Conservation (phyloP, 2,888 invertebrate species). For the Mantis religiosa region DNA sequence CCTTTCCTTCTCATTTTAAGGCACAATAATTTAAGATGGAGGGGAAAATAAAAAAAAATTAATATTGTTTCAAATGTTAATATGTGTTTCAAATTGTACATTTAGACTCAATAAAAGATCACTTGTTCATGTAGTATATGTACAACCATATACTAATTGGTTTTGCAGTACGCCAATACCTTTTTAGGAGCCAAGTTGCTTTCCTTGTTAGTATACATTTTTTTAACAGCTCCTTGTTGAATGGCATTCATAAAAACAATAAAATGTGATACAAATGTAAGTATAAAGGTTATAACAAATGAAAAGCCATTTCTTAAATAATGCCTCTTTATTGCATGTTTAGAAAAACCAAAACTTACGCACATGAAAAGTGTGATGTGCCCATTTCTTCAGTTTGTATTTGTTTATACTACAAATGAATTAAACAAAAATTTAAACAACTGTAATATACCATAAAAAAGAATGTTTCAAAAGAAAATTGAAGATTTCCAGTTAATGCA, state of each 20-base stretch:
- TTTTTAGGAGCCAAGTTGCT: no score
- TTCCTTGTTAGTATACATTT: neutral
- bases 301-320: neutral
- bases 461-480: neutral
- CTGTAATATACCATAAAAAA: neutral
- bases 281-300: neutral
- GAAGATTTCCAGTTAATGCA: neutral
- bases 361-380: neutral
- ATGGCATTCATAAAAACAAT: neutral
- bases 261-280: neutral
- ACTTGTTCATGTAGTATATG: no score
- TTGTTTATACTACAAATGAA: neutral
- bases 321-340: neutral
- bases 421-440: neutral
- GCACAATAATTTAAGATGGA: neutral
- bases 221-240: neutral
- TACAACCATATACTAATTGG: no score
- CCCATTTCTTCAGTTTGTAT: neutral
- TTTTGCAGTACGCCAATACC: no score
- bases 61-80: no score
- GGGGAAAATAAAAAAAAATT: no score
- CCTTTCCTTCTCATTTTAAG: neutral
- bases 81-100: no score
- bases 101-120: no score
- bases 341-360: neutral